A percentile compares a stretch with the other conserved stretches of the same genome.
Evolutionary conservation across 2,888 invertebrate genomes (phyloP).

Genomic region (Linnaemya tessellans): DNA sequence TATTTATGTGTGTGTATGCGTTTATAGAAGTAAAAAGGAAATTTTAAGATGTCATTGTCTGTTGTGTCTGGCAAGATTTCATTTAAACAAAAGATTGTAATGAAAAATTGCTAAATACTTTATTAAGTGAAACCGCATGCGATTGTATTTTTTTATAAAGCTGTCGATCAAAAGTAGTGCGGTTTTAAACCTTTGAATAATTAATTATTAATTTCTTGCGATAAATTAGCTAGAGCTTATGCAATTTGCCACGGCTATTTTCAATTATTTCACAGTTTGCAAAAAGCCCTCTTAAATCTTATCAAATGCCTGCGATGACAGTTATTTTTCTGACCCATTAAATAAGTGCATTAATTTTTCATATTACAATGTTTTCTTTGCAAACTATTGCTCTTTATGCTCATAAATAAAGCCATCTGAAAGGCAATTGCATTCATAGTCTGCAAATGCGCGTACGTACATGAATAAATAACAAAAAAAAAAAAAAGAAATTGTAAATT

Average conservation of each 20-base stretch:
- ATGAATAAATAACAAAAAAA: no score
- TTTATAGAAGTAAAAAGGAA: background rate
- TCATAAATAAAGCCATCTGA: conserved; percentile 1
- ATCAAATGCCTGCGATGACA: background rate
- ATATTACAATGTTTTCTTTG: background rate
- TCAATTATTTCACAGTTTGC: background rate
- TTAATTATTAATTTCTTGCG: background rate
- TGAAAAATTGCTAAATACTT: no score
- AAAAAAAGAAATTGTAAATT: conserved; percentile 20
- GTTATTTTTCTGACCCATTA: background rate
- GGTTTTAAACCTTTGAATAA: background rate
- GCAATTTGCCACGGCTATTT: no score
- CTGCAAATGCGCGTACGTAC: background rate
- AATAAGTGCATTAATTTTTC: background rate
- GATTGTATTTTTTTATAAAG: background rate
- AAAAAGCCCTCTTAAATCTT: background rate
- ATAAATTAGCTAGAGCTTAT: no score
- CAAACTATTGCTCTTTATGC: background rate
- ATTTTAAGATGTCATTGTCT: background rate
- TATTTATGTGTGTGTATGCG: background rate
- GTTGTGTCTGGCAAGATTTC: no score
- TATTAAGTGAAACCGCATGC: no score
- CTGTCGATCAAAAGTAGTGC: background rate
- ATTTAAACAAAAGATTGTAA: no score
- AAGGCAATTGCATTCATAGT: conserved; percentile 16